These are phyloP conservation scores for Nycticorax nycticorax DNA, from an alignment of 2,113 vertebrate species.

Conservation along the genomic window DNA sequence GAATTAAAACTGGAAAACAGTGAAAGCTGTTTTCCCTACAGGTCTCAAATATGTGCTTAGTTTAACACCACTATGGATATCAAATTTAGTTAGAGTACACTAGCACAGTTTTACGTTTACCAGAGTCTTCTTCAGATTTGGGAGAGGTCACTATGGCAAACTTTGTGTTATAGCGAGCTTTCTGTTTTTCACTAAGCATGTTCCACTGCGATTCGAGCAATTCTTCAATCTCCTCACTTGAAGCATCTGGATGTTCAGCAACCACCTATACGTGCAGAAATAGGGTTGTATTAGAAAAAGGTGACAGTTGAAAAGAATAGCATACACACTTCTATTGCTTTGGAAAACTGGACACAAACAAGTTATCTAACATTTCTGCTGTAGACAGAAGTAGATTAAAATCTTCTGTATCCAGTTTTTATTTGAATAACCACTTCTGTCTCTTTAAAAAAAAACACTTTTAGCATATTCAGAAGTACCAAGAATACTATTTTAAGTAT, in stretches of 20 bases:
- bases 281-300: constrained; percentile 47
- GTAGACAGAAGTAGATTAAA: not conserved
- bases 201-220: constrained; percentile 81
- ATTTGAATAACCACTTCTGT: not conserved
- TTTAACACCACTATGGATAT: constrained; percentile 29
- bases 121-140: constrained; percentile 76
- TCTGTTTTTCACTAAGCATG: constrained; percentile 82
- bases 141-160: constrained; percentile 78
- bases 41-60: constrained; percentile 46
- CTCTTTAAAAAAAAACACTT: not conserved
- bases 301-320: not conserved
- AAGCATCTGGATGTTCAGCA: constrained; percentile 80
- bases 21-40: constrained; percentile 48
- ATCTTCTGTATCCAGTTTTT: not conserved
- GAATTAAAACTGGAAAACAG: constrained; percentile 58
- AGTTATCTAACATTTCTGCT: not conserved
- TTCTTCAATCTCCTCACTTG: constrained; percentile 81
- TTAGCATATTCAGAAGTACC: not conserved
- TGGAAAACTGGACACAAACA: not conserved
- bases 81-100: constrained; percentile 64
- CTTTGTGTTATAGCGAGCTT: constrained; percentile 83
- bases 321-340: not conserved
- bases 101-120: constrained; percentile 72
- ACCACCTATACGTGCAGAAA: constrained; percentile 73
- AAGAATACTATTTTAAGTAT: not conserved